Percentiles rank a stretch among this genome's conserved stretches.
phyloP scores from a whole-genome alignment of 2,113 vertebrate genomes.

The Ictalurus furcatus region DNA sequence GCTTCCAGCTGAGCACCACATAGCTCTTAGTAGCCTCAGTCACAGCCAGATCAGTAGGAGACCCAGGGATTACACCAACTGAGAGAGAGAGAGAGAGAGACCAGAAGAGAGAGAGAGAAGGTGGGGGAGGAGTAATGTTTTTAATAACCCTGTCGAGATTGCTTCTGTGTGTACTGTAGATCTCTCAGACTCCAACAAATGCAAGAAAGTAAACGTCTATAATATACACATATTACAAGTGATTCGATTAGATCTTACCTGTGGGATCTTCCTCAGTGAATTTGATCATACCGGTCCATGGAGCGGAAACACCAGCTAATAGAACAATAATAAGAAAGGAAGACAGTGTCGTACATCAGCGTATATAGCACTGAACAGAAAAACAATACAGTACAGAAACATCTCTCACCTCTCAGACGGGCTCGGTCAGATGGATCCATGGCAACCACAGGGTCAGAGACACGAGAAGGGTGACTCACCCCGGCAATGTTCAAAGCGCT shows the following conservation, averaged over 20 bases:
- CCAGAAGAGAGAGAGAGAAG: slow-evolving; percentile 49
- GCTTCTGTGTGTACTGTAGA: slow-evolving; percentile 2
- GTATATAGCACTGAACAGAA: background rate
- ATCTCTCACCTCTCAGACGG: slow-evolving; percentile 80
- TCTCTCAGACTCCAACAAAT: background rate
- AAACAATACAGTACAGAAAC: background rate
- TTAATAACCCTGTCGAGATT: background rate
- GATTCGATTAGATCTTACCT: slow-evolving; percentile 68
- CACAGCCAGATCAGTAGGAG: slow-evolving; percentile 85
- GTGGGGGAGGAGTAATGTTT: background rate
- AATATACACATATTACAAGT: background rate
- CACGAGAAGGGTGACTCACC: slow-evolving; percentile 84
- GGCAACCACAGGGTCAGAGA: slow-evolving; percentile 87
- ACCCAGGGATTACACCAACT: slow-evolving; percentile 91
- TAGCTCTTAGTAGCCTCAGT: slow-evolving; percentile 97
- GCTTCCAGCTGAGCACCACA: slow-evolving; percentile 98
- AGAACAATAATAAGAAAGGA: background rate
- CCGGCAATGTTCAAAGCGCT: slow-evolving; percentile 87
- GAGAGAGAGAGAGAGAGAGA: slow-evolving; percentile 51
- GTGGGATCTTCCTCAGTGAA: slow-evolving; percentile 96
- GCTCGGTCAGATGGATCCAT: slow-evolving; percentile 92
- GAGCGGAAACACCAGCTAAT: slow-evolving; percentile 88
- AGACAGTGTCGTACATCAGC: background rate
- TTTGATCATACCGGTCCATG: slow-evolving; percentile 98
- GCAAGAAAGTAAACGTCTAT: background rate